These are phyloP conservation scores for Rhyzopertha dominica DNA, from an alignment of 1,140 invertebrate genomes.

Conservation along the genomic window DNA sequence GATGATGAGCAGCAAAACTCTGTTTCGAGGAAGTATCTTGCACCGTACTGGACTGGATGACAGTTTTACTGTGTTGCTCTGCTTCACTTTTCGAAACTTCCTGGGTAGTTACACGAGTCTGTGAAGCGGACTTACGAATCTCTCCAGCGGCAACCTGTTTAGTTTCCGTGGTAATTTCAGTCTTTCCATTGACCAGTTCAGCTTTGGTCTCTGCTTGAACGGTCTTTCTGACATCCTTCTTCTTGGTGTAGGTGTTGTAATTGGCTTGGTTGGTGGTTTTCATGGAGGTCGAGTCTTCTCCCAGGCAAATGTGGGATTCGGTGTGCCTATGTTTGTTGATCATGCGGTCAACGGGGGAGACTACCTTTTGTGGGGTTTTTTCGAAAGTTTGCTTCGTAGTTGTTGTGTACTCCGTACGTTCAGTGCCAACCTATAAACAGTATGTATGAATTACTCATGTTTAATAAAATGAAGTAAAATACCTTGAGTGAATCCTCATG, in stretches of 20 bases:
- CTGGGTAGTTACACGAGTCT: slow-evolving; percentile 35
- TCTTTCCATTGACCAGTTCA: slow-evolving; percentile 10
- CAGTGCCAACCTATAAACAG: slow-evolving; percentile 50
- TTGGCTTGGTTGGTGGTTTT: slow-evolving; percentile 57
- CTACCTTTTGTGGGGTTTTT: slow-evolving; percentile 42
- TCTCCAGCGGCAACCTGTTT: slow-evolving; percentile 13
- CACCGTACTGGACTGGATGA: too few relatives aligned
- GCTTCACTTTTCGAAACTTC: too few relatives aligned
- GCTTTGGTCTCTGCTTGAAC: slow-evolving; percentile 10
- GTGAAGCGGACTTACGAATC: slow-evolving; percentile 35
- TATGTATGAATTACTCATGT: too few relatives aligned
- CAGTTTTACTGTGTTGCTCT: too few relatives aligned
- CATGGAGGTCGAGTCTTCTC: slow-evolving; percentile 51
- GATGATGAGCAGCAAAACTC: slow-evolving; percentile 50
- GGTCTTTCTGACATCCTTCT: slow-evolving; percentile 37
- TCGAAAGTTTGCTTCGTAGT: slow-evolving; percentile 50
- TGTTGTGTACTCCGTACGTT: slow-evolving; percentile 51
- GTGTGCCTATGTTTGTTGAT: slow-evolving; percentile 53
- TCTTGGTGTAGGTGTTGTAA: slow-evolving; percentile 55
- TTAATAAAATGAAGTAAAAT: too few relatives aligned
- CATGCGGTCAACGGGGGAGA: slow-evolving; percentile 18
- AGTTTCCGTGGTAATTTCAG: slow-evolving; percentile 10
- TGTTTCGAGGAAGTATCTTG: slow-evolving; percentile 7
- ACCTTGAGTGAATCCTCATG: slow-evolving; percentile 52
- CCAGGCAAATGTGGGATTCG: slow-evolving; percentile 59